Conservation (phyloP, 2,888 invertebrate species). For the Orthosia gracilis region DNA sequence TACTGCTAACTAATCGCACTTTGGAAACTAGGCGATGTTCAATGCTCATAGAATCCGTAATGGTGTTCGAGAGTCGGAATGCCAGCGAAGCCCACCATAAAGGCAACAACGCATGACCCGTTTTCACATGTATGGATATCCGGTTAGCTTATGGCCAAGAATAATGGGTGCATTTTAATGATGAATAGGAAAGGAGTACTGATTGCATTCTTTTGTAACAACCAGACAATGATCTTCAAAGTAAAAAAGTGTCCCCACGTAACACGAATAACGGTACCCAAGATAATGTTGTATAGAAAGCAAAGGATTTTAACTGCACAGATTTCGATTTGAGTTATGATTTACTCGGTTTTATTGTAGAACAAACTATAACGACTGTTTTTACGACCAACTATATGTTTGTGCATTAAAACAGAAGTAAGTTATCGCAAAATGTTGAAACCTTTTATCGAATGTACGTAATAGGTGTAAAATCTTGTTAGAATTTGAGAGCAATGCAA, state of each 20-base stretch:
- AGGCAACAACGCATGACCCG: constrained; percentile 80
- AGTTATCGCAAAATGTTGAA: constrained; percentile 34
- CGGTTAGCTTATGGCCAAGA: constrained; percentile 81
- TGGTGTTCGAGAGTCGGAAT: constrained; percentile 71
- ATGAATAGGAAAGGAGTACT: constrained; percentile 68
- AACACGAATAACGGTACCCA: constrained; percentile 31
- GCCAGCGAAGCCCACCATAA: constrained; percentile 71
- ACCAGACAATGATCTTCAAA: constrained; percentile 55
- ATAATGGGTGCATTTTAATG: constrained; percentile 78
- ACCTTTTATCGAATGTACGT: constrained; percentile 17
- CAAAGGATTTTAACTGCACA: constrained; percentile 21
- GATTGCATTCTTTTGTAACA: constrained; percentile 63
- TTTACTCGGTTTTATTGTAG: constrained; percentile 33
- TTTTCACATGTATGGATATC: constrained; percentile 87
- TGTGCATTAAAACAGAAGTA: constrained; percentile 30
- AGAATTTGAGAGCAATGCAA: constrained; percentile 50
- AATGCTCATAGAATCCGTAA: constrained; percentile 77
- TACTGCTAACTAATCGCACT: constrained; percentile 63
- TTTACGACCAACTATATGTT: constrained; percentile 46
- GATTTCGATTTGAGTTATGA: constrained; percentile 34
- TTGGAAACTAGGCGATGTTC: constrained; percentile 74
- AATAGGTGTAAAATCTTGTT: constrained; percentile 43
- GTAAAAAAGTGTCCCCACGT: constrained; percentile 38
- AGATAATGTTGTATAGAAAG: constrained; percentile 26
- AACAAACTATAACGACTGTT: constrained; percentile 26